These are phyloP conservation scores for Scatophagus argus DNA, from an alignment of 2,113 vertebrate species.

Conservation along the genomic window DNA sequence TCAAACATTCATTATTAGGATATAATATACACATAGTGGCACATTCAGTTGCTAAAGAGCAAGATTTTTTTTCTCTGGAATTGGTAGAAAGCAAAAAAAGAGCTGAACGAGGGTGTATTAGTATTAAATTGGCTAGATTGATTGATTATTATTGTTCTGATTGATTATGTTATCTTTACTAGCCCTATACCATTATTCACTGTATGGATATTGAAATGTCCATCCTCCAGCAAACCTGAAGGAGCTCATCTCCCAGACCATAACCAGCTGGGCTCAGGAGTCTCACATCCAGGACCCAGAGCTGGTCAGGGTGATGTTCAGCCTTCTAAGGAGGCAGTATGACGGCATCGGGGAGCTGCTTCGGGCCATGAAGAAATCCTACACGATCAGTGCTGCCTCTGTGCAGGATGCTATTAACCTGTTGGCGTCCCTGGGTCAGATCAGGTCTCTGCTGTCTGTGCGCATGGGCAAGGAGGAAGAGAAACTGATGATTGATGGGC, in stretches of 20 bases:
- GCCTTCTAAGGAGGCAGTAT: slow-evolving; percentile 94
- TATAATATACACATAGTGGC: too few species aligned
- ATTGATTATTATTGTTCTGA: too few species aligned
- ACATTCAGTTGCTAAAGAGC: too few species aligned
- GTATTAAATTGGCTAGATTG: too few species aligned
- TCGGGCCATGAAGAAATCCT: slow-evolving; percentile 93
- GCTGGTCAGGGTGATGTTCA: slow-evolving; percentile 96
- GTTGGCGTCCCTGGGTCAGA: slow-evolving; percentile 94
- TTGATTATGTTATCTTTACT: background rate
- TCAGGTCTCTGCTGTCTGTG: slow-evolving; percentile 95
- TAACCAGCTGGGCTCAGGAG: slow-evolving; percentile 97
- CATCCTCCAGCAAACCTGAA: slow-evolving; percentile 90
- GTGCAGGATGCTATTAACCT: slow-evolving; percentile 94
- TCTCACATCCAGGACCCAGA: slow-evolving; percentile 92
- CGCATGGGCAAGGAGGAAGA: slow-evolving; percentile 98
- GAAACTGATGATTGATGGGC: slow-evolving; percentile 96
- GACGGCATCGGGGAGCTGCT: slow-evolving; percentile 96
- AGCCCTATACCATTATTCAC: background rate
- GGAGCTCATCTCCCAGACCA: slow-evolving; percentile 96
- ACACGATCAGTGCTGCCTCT: slow-evolving; percentile 94
- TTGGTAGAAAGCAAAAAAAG: too few species aligned
- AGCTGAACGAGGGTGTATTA: too few species aligned
- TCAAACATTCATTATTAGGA: background rate
- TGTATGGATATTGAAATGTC: background rate
- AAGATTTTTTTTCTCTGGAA: too few species aligned